Base-by-base conservation (phyloP, 2,797 vertebrate species). In the Argyrosomus regius region DNA sequence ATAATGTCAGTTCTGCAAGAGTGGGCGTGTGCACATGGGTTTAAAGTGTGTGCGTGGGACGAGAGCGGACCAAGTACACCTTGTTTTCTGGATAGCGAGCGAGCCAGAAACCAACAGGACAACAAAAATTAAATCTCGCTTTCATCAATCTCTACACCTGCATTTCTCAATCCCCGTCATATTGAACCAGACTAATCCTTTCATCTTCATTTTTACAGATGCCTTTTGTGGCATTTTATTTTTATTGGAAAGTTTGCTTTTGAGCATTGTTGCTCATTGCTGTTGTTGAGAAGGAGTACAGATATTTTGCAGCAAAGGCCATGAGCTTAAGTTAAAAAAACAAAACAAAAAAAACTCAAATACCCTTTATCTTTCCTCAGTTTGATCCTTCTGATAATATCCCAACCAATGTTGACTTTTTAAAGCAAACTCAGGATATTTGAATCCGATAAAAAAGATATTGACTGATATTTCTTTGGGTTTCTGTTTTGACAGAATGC, bases 101-200 rank as follows among this genome's bases (percentile, higher is more conserved):
- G 14, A 76, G 77, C 78, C 85, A 85, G 72, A 74, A 82, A 75
- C 22, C 58, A 53, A 77, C 68, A 66, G 78, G 77, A 81, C 77
- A 65, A 77, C 77, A 70, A 35, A 24, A 88, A 85, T 82, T 53
- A 69, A 80, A 75, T 82, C 72, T 63, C 46, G 49, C 45, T 81
- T 76, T 81, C 82, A 89, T 87, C 84, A 83, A n/a, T 78, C 84
- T 81, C 61, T 75, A 76, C 83, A 86, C 84, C 80, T 87, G 80
- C 81, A 78, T 84, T 84, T 78, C 69, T 77, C 71, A 24, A 59
- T 80, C 71, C 39, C 48, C 45, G 69, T 57, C 82, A 57, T 7
- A 2, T 61, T 66, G 79, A 31, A 31, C 70, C 77, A 50, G 52
- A 62, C 56, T 65, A 70, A 82, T 78, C 70, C 68, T 59, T 48